Evolutionary conservation across 2,113 vertebrate genomes (phyloP).

Genomic region (Labeo rohita): DNA sequence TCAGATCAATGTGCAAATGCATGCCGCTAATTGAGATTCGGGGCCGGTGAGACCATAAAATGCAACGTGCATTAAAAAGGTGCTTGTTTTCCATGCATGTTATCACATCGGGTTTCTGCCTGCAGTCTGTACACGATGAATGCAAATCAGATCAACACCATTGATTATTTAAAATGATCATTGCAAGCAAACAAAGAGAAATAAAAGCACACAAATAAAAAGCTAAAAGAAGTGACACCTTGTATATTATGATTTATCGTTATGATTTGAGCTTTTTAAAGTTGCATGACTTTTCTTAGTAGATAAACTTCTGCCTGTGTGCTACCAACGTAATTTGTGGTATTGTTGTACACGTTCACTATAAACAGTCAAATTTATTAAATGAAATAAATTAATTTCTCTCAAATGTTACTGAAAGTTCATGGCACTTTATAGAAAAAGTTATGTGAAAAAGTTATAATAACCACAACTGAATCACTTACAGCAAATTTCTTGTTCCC

Average conservation of each 20-base stretch:
- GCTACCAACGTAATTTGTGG: neutral
- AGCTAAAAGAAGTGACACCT: neutral
- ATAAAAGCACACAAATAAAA: neutral
- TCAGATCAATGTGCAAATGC: conserved; percentile 36
- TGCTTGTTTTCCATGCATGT: conserved; percentile 19
- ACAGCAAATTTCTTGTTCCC: too few species aligned
- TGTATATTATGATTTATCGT: neutral
- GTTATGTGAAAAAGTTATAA: too few species aligned
- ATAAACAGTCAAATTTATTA: neutral
- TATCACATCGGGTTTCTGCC: conserved; percentile 22
- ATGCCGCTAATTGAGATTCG: conserved; percentile 21
- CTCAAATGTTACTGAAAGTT: neutral
- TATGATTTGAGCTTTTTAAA: neutral
- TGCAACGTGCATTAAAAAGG: conserved; percentile 28
- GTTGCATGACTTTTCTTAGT: neutral
- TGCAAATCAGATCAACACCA: neutral
- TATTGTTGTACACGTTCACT: neutral
- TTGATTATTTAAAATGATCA: neutral
- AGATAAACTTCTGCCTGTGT: neutral
- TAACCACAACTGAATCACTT: too few species aligned
- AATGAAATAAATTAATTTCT: neutral
- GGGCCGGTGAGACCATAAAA: neutral
- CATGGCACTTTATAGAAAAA: neutral
- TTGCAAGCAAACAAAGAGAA: neutral
- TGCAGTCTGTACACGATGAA: neutral